phyloP scores from a whole-genome alignment of 1,140 invertebrate genomes.

The Leguminivora glycinivorella region DNA sequence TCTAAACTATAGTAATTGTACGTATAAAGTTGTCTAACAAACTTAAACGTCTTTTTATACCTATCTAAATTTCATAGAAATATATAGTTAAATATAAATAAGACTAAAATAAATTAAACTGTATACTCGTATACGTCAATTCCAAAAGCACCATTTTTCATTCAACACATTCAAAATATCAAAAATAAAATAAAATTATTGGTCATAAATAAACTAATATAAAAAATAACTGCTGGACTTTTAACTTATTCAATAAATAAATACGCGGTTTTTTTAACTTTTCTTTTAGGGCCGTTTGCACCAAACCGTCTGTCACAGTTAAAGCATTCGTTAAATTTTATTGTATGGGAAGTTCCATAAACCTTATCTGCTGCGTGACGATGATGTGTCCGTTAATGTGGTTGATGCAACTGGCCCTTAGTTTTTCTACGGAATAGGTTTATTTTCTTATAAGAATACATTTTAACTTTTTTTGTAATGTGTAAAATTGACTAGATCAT shows the following conservation, averaged over 20 bases:
- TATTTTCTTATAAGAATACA: no score
- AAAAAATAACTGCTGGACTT: neutral
- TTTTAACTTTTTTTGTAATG: neutral
- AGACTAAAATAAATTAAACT: neutral
- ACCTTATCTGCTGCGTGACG: no score
- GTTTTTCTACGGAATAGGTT: neutral
- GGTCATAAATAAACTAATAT: neutral
- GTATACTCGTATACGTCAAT: constrained; percentile 7
- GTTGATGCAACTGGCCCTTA: no score
- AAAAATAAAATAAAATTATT: neutral
- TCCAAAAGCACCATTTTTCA: neutral
- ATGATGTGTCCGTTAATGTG: no score
- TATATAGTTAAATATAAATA: neutral
- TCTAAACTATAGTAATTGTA: neutral
- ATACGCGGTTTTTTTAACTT: neutral
- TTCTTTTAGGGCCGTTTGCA: no score
- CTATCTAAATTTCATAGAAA: neutral
- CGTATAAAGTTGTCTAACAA: neutral
- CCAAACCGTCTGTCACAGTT: no score
- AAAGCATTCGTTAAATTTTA: no score
- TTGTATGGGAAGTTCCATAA: no score
- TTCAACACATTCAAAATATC: neutral
- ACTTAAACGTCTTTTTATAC: constrained; percentile 1
- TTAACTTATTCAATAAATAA: neutral
- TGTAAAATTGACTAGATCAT: constrained; percentile 7